phyloP scores from a whole-genome alignment of 2,113 vertebrate genomes.

The Axis porcinus region DNA sequence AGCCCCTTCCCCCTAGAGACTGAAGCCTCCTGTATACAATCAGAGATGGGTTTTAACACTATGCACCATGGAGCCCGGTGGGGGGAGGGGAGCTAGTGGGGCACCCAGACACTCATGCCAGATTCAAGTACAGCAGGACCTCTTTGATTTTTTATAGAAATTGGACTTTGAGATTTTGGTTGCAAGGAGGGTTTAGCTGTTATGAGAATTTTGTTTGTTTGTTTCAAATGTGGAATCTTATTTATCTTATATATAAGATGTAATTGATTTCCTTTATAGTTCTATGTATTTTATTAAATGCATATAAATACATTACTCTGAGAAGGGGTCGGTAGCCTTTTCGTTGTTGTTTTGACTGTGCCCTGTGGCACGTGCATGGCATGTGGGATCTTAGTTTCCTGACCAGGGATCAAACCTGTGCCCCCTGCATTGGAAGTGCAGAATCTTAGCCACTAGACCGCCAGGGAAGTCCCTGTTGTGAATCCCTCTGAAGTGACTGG shows the following conservation, averaged over 20 bases:
- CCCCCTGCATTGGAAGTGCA: accelerated
- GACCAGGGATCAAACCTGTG: neutral
- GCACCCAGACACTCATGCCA: too few species aligned
- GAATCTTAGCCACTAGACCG: neutral
- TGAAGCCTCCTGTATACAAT: neutral
- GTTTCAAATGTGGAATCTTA: neutral
- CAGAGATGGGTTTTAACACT: neutral
- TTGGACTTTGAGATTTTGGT: neutral
- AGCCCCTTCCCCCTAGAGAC: neutral
- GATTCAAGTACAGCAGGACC: neutral
- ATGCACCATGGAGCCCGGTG: neutral
- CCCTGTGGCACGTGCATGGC: neutral
- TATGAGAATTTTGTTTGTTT: neutral
- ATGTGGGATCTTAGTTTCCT: neutral
- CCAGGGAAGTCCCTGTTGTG: neutral
- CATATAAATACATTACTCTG: neutral
- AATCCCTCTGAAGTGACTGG: neutral
- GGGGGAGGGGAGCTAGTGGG: neutral
- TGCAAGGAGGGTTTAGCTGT: neutral
- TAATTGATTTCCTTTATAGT: neutral
- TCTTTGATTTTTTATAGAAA: neutral
- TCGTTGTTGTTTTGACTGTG: neutral
- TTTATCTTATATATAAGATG: neutral
- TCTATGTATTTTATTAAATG: neutral
- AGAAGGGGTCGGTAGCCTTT: neutral